Evolutionary conservation across 2,888 invertebrate genomes (phyloP), one percentile per base, ranked within the genome.

Genomic region (Philereme transversata): DNA sequence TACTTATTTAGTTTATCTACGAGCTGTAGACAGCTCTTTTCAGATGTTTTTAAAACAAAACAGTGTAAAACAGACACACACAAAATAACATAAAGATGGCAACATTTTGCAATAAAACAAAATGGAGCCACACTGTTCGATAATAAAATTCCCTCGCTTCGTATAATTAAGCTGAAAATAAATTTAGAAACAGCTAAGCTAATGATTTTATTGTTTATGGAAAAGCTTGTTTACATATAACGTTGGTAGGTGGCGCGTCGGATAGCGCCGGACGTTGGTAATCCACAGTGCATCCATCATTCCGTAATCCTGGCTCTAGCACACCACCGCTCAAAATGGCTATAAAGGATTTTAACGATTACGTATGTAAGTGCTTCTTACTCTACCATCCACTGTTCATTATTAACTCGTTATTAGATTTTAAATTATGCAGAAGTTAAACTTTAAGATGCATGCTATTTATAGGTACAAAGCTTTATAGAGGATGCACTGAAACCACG

Each of bases 281-380:
- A 85, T 82, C 86, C 83, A 72, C 75, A 82, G 81, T 85, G 85
- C 85, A 85, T 86, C 83, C 82, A 85, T 86, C 86, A 85, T 79
- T 77, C 77, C 58, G 75, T 85, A 86, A 86, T 81, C 86, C 84
- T 59, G 74, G 79, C 78, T 78, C 80, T 77, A 78, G 81, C 80
- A 79, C 79, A 76, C 78, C 77, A 80, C 78, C 78, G 84, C 78
- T 83, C 82, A 82, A 80, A 82, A 81, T 73, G 81, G 82, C 80
- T 81, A 82, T 82, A 81, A 77, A 82, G 78, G 79, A 79, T 79
- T 83, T 83, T 81, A 79, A 71, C 77, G 85, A 84, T 85, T 84
- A 82, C 77, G 81, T 80, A 81, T 81, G 83, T 81, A 82, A 81
- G 83, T 75, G 74, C 74, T 78, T 72, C 79, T 81, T 81, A 81